phyloP scores from a whole-genome alignment of 64 coral and sea anemone species.

The Stichodactyla mertensii region DNA sequence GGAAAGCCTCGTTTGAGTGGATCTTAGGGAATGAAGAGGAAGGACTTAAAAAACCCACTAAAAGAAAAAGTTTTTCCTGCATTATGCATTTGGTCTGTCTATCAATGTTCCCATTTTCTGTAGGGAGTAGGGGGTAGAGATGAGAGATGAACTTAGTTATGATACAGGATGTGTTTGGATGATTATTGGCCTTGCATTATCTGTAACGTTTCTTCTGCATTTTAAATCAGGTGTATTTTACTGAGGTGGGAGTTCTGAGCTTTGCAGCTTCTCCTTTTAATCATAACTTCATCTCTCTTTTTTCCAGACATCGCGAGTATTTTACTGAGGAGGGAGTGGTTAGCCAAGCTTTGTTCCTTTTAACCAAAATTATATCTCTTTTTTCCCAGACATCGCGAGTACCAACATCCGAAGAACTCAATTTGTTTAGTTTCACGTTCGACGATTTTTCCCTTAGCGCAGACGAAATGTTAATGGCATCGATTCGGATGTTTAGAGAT shows the following conservation, averaged over 20 bases:
- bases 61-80: neutral
- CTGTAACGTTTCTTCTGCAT: too few species aligned
- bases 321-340: neutral
- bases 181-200: too few species aligned
- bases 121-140: too few species aligned
- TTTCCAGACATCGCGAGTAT: slow-evolving; percentile 29
- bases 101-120: too few species aligned
- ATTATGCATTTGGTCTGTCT: neutral
- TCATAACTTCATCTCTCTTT: neutral
- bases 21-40: too few species aligned
- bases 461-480: slow-evolving; percentile 89
- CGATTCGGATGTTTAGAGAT: slow-evolving; percentile 91
- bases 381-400: slow-evolving; percentile 49
- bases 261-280: neutral
- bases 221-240: too few species aligned
- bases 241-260: neutral
- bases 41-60: neutral
- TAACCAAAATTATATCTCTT: neutral
- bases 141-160: too few species aligned
- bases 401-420: slow-evolving; percentile 57
- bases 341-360: neutral
- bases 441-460: slow-evolving; percentile 89
- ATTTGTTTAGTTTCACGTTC: slow-evolving; percentile 80
- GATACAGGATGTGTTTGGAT: too few species aligned
- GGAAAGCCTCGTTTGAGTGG: too few species aligned